Percentiles rank a stretch among this genome's conserved stretches.
Conservation (phyloP, 2,113 vertebrate genomes). For the Dasyornis broadbenti region DNA sequence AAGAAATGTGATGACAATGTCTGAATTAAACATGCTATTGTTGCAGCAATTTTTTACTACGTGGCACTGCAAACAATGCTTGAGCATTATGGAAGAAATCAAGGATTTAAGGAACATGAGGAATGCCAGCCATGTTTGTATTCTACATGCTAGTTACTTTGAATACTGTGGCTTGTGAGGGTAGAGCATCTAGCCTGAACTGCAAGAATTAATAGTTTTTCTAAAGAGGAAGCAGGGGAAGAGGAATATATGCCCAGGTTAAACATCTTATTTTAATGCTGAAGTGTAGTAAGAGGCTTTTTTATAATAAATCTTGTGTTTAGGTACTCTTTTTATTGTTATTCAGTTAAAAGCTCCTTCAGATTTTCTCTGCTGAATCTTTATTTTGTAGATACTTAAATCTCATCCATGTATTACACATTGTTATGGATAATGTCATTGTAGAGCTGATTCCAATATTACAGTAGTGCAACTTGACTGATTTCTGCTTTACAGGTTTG, state of each 20-base stretch:
- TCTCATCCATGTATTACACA: background rate
- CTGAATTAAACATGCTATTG: background rate
- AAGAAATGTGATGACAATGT: background rate
- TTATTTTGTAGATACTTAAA: background rate
- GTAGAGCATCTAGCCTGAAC: background rate
- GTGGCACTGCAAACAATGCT: background rate
- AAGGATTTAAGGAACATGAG: background rate
- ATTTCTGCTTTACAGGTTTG: background rate
- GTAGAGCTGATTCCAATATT: background rate
- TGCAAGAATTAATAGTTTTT: background rate
- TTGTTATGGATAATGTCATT: background rate
- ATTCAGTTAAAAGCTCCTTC: background rate
- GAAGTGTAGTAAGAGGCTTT: background rate
- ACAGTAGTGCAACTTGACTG: background rate
- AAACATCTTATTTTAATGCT: background rate
- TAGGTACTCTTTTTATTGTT: background rate
- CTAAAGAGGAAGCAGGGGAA: background rate
- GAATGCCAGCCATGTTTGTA: background rate
- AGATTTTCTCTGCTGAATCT: background rate
- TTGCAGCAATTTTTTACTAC: background rate
- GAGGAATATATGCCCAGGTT: background rate
- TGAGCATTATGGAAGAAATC: background rate
- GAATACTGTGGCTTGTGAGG: background rate
- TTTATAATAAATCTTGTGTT: background rate
- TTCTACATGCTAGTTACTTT: background rate